Evolutionary conservation across 2,797 vertebrate genomes (phyloP).

Genomic region (Rallus crepitans): DNA sequence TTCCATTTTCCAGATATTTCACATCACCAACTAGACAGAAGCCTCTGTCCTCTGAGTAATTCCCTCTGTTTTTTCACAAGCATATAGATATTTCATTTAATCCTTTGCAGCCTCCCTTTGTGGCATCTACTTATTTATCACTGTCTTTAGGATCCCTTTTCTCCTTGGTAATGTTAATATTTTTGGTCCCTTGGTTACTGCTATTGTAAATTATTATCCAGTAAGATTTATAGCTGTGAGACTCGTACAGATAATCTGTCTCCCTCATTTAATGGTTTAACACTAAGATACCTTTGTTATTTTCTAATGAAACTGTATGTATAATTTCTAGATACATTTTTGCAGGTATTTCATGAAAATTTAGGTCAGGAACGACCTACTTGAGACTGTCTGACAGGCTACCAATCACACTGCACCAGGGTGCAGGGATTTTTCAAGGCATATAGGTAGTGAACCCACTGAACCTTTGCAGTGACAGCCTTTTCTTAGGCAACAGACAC

Average conservation of each 20-base stretch:
- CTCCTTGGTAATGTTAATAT: conserved; percentile 42
- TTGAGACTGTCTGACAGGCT: not conserved
- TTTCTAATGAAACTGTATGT: conserved; percentile 33
- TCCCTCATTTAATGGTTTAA: conserved; percentile 46
- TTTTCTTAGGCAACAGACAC: not conserved
- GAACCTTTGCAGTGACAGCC: not conserved
- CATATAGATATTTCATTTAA: conserved; percentile 63
- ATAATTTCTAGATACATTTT: conserved; percentile 10
- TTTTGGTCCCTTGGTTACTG: conserved; percentile 56
- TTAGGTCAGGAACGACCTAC: not conserved
- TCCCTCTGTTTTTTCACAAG: conserved; percentile 22
- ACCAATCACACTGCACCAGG: not conserved
- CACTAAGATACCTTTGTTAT: conserved; percentile 43
- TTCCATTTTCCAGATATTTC: not conserved
- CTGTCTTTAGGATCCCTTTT: conserved; percentile 57
- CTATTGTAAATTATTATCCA: conserved; percentile 64
- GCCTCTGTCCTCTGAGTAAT: conserved; percentile 32
- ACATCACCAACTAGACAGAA: not conserved
- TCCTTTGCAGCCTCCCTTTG: conserved; percentile 23
- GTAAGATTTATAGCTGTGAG: conserved; percentile 51
- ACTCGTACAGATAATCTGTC: conserved; percentile 48
- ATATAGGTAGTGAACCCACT: not conserved
- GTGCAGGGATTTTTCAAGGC: not conserved
- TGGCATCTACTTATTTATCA: conserved; percentile 70
- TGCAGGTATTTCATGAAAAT: not conserved